Evolutionary conservation across 2,113 vertebrate species (phyloP).

Genomic region (Bubo bubo): DNA sequence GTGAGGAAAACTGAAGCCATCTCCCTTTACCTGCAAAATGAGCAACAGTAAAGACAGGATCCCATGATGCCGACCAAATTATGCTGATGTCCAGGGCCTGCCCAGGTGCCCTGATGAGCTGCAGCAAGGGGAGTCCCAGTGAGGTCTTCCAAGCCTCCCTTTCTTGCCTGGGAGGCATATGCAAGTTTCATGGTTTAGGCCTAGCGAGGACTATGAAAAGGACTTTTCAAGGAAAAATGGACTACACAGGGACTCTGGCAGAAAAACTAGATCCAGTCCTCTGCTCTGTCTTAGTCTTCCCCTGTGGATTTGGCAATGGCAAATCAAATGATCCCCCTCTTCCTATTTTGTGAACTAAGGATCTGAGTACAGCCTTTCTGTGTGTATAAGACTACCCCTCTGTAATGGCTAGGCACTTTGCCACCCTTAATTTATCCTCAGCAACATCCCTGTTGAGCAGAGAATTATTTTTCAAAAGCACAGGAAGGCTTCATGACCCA

Average conservation of each 20-base stretch:
- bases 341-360: neutral
- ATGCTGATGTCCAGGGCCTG: neutral
- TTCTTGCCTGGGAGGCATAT: neutral
- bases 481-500: neutral
- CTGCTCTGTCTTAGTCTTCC: neutral
- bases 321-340: neutral
- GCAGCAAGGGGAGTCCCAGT: fast-evolving
- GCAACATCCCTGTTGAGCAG: neutral
- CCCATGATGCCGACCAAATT: neutral
- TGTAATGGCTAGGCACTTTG: neutral
- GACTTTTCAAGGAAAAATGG: neutral
- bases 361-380: neutral
- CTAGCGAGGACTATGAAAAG: neutral
- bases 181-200: neutral
- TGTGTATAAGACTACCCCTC: neutral
- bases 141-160: neutral
- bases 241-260: neutral
- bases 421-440: neutral
- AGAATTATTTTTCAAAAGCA: slow-evolving; percentile 6
- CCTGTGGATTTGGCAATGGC: neutral
- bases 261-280: neutral
- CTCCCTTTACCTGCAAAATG: neutral
- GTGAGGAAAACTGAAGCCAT: neutral
- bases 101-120: neutral
- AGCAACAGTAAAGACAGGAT: neutral